phyloP scores from a whole-genome alignment of 1,140 invertebrate genomes.

The Gerris buenoi region DNA sequence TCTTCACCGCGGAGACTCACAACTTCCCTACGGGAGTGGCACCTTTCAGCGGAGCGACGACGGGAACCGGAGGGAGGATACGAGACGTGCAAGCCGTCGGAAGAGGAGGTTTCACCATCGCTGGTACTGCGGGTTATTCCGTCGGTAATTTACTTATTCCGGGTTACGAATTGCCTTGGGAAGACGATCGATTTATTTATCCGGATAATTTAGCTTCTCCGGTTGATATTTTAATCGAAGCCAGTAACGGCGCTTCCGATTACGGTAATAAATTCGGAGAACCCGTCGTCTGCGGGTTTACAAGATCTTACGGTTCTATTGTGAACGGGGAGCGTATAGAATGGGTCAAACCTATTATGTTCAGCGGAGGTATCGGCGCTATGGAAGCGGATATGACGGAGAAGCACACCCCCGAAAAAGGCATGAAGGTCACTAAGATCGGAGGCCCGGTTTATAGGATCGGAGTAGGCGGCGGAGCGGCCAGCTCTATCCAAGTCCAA shows the following conservation, averaged over 20 bases:
- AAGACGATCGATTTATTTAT: slow-evolving; percentile 56
- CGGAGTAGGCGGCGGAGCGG: slow-evolving; percentile 91
- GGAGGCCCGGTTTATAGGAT: slow-evolving; percentile 94
- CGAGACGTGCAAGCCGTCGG: slow-evolving; percentile 90
- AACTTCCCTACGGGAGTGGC: slow-evolving; percentile 95
- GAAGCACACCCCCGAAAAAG: slow-evolving; percentile 51
- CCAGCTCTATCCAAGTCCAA: slow-evolving; percentile 84
- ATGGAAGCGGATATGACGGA: slow-evolving; percentile 64
- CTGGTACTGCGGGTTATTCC: slow-evolving; percentile 89
- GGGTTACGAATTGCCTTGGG: slow-evolving; percentile 78
- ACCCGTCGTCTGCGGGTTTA: slow-evolving; percentile 80
- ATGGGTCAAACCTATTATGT: slow-evolving; percentile 98
- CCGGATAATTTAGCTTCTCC: slow-evolving; percentile 81
- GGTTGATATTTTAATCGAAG: slow-evolving; percentile 77
- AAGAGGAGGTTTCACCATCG: slow-evolving; percentile 78
- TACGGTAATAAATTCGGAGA: slow-evolving; percentile 99
- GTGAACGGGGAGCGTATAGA: slow-evolving; percentile 58
- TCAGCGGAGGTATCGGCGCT: slow-evolving; percentile 85
- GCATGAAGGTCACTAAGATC: slow-evolving; percentile 80
- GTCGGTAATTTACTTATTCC: slow-evolving; percentile 76
- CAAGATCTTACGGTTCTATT: slow-evolving; percentile 71
- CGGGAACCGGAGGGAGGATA: slow-evolving; percentile 87
- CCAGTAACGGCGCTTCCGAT: slow-evolving; percentile 94
- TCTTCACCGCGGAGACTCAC: slow-evolving; percentile 97
- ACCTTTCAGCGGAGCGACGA: slow-evolving; percentile 86